phyloP scores from a whole-genome alignment of 1,140 invertebrate species.

The Homarus americanus region DNA sequence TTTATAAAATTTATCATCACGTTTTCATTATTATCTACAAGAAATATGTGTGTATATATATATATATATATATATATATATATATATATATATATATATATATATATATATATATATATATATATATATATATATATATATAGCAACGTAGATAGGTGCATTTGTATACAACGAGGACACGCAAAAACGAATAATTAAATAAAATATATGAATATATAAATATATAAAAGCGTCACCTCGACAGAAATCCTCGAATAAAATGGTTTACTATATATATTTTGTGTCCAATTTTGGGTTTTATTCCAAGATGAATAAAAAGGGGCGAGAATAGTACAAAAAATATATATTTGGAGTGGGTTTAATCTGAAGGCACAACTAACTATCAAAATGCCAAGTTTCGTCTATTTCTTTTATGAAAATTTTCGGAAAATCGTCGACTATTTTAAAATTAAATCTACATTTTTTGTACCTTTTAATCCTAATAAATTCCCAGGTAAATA shows the following conservation, averaged over 20 bases:
- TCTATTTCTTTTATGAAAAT: too few relatives aligned
- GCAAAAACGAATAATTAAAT: constrained; percentile 12
- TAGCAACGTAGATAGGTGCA: background rate
- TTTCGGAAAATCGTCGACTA: too few relatives aligned
- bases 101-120: constrained; percentile 15
- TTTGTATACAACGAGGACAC: background rate
- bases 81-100: constrained; percentile 10
- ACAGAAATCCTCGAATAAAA: background rate
- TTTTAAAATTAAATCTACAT: background rate
- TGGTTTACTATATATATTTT: constrained; percentile 17
- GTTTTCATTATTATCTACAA: too few relatives aligned
- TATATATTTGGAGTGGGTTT: background rate
- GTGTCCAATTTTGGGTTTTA: constrained; percentile 18
- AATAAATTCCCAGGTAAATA: background rate
- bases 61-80: background rate
- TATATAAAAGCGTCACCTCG: background rate
- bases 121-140: too few relatives aligned
- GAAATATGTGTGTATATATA: background rate
- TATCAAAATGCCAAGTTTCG: background rate
- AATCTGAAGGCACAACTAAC: background rate
- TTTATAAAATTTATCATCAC: too few relatives aligned
- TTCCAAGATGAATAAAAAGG: constrained; percentile 11
- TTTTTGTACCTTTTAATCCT: background rate
- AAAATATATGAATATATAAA: constrained; percentile 15
- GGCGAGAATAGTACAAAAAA: background rate